These are phyloP conservation scores for Catalaphyllia jardinei DNA, from an alignment of 64 coral and sea anemone species.

Conservation along the genomic window DNA sequence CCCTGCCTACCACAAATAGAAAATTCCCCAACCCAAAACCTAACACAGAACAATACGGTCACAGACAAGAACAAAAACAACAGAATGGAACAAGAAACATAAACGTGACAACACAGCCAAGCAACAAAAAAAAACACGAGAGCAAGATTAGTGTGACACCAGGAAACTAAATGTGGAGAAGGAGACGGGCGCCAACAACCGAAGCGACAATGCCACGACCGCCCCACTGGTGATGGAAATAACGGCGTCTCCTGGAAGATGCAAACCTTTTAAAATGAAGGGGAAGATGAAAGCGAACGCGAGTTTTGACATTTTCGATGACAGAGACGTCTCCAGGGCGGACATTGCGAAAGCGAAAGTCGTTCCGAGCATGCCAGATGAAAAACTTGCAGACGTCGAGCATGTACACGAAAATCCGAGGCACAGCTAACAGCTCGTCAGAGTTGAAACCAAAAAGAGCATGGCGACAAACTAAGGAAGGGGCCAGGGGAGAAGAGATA, in stretches of 20 bases:
- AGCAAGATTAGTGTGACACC: too few species aligned
- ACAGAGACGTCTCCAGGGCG: neutral
- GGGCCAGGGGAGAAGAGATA: neutral
- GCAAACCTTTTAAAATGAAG: too few species aligned
- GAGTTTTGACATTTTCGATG: neutral
- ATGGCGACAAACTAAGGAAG: neutral
- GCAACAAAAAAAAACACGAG: too few species aligned
- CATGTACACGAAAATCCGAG: slow-evolving; percentile 13
- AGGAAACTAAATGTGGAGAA: too few species aligned
- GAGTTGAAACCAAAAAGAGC: slow-evolving; percentile 33
- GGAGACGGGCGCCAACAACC: neutral
- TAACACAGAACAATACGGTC: too few species aligned
- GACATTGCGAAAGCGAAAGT: neutral
- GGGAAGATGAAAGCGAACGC: neutral
- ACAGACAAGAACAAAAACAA: too few species aligned
- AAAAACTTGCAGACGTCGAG: neutral
- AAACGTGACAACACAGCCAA: too few species aligned
- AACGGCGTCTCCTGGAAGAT: neutral
- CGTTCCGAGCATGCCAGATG: neutral
- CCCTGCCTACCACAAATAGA: too few species aligned
- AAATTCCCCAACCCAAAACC: too few species aligned
- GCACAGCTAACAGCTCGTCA: neutral
- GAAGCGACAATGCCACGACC: neutral
- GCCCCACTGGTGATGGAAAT: neutral
- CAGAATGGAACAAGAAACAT: too few species aligned